These are phyloP conservation scores for Crenuchus spilurus DNA, from an alignment of 2,797 vertebrate species.

Conservation along the genomic window DNA sequence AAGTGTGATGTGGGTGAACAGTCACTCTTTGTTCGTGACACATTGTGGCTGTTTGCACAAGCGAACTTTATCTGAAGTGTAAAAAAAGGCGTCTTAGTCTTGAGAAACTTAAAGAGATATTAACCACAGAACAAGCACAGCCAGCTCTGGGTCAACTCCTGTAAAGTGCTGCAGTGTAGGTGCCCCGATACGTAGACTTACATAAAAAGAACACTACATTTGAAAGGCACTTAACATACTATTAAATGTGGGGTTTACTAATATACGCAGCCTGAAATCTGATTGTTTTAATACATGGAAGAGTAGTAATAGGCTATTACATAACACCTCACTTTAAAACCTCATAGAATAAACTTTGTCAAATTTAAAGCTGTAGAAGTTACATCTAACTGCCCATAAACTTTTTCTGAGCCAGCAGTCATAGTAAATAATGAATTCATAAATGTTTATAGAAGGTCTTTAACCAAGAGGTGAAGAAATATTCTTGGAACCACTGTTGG, in stretches of 20 bases:
- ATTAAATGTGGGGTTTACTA: background rate
- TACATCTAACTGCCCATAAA: no score
- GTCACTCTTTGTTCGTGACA: background rate
- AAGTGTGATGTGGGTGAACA: constrained; percentile 29
- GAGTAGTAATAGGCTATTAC: no score
- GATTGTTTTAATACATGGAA: background rate
- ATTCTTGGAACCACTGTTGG: no score
- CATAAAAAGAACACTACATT: no score
- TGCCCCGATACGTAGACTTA: no score
- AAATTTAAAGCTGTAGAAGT: no score
- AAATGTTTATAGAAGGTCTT: no score
- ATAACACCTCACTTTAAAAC: background rate
- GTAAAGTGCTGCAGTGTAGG: background rate
- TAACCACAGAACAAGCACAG: background rate
- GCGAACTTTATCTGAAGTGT: background rate
- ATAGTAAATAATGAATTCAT: no score
- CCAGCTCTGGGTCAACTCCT: background rate
- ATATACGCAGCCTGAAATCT: no score
- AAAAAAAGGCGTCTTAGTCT: background rate
- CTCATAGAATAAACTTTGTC: background rate
- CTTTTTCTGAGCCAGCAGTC: no score
- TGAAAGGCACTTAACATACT: background rate
- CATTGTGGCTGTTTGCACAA: constrained; percentile 62
- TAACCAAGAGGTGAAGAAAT: no score
- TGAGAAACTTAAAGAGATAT: background rate